phyloP scores from a whole-genome alignment of 2,113 vertebrate species.

The Amazona guildingii region DNA sequence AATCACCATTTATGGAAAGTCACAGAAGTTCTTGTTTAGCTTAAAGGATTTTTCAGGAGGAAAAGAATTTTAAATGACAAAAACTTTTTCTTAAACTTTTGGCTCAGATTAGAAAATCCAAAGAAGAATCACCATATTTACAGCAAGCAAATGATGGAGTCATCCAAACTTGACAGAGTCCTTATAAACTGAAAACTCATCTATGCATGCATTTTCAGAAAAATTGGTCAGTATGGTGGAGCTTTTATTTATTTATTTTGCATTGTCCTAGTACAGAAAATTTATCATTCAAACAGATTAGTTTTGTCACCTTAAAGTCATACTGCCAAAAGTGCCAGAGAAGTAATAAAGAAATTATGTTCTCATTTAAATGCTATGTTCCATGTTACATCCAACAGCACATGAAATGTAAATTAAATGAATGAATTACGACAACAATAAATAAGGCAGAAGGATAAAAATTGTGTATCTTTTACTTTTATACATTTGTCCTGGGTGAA shows the following conservation, averaged over 20 bases:
- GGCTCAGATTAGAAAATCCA: background rate
- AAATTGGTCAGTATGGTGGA: background rate
- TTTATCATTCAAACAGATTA: background rate
- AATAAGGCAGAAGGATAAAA: background rate
- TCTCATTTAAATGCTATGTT: background rate
- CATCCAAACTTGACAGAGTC: rapidly evolving
- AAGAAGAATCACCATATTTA: background rate
- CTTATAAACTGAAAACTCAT: background rate
- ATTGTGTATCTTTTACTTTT: background rate
- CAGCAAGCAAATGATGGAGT: background rate
- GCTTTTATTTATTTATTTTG: background rate
- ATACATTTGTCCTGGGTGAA: too few species aligned
- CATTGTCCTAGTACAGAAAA: background rate
- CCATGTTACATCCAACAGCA: background rate
- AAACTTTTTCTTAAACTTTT: background rate
- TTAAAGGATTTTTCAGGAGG: background rate
- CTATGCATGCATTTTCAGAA: background rate
- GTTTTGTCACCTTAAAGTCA: slow-evolving; percentile 20
- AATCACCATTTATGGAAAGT: background rate
- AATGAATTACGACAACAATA: background rate
- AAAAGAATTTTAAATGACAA: background rate
- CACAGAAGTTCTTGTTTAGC: background rate
- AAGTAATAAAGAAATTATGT: background rate
- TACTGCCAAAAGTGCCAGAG: background rate
- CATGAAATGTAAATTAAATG: background rate